phyloP scores from a whole-genome alignment of 2,888 invertebrate species.

The Agelastica alni region DNA sequence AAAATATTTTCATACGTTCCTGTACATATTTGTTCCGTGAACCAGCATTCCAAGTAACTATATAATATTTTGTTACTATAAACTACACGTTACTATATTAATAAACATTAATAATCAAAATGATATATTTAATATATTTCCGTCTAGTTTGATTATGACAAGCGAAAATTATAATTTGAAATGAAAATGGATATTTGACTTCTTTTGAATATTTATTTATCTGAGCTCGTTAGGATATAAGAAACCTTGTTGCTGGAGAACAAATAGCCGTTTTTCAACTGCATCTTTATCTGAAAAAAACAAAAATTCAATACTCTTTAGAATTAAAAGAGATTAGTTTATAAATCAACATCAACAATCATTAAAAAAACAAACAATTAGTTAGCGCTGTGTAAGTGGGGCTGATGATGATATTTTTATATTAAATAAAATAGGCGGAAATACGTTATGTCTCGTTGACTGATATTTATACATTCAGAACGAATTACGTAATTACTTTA shows the following conservation, averaged over 20 bases:
- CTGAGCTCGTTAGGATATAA: constrained; percentile 56
- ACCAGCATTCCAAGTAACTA: constrained; percentile 29
- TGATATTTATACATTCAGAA: too few species aligned
- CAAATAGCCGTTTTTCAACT: constrained; percentile 89
- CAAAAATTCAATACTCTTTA: too few species aligned
- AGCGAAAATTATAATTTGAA: constrained; percentile 8
- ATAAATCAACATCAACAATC: too few species aligned
- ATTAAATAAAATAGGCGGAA: too few species aligned
- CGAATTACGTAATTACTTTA: too few species aligned
- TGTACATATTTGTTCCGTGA: constrained; percentile 30
- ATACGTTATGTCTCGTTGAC: too few species aligned
- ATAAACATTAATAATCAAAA: neutral
- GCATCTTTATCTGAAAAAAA: constrained; percentile 86
- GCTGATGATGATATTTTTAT: too few species aligned
- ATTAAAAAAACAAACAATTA: too few species aligned
- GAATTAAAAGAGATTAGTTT: too few species aligned
- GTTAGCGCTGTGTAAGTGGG: too few species aligned
- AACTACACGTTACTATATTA: neutral
- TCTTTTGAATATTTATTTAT: constrained; percentile 15
- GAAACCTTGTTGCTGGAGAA: constrained; percentile 78
- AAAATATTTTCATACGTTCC: constrained; percentile 18
- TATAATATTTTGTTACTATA: neutral
- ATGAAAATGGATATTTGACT: too few species aligned
- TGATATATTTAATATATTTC: constrained; percentile 1
- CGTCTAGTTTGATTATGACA: constrained; percentile 9